Base-by-base conservation (phyloP, 1,140 invertebrate genomes). In the Apis dorsata region DNA sequence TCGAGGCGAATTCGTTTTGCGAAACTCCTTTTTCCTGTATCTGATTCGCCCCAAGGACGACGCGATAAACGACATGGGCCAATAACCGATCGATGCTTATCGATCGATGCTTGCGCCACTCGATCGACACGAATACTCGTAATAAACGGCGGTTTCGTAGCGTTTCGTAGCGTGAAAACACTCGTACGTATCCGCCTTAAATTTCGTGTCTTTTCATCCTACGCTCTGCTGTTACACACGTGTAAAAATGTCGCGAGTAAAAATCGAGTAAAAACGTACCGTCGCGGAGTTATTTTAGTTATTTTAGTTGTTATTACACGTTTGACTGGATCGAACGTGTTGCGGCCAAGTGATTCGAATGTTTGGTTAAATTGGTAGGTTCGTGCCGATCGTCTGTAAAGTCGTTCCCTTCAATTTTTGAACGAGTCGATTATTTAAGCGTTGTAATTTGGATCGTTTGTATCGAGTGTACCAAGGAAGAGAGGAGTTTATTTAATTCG, bases 11-110 rank as follows among this genome's bases (percentile, higher is more conserved):
- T 44, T 21, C 21, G 21, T 21, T 62, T 62, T n/a, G 11, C 55
- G 24, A 44, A 34, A 66, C 60, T 5, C 51, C 11, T 1, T 15
- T 59, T 44, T 57, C 62, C 51, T 13, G 11, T 51, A 60, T 57
- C 24, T 21, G 51, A 71, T 80, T 73, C 34, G 44, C 78, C 21
- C 5, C 57, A 73, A 53, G 69, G 60, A 55, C 69, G 59, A 19
- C 21, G 28, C 53, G 34, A 65, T 59, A 49, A 74, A 24, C 44
- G 74, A 55, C 24, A 17, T 55, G 3, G 15, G 2, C 57, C n/a
- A 62, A 71, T 72, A 55, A 74, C 5, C 34, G 34, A 13, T 34
- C 34, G 84, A 81, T 59, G 55, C 53, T 83, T 86, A 83, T 73
- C 76, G 75, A 44, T 17, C 21, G 53, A 15, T 49, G 28, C 34